Evolutionary conservation across 2,113 vertebrate species (phyloP), one percentile per base, ranked within the genome.

Genomic region (Osmerus eperlanus): DNA sequence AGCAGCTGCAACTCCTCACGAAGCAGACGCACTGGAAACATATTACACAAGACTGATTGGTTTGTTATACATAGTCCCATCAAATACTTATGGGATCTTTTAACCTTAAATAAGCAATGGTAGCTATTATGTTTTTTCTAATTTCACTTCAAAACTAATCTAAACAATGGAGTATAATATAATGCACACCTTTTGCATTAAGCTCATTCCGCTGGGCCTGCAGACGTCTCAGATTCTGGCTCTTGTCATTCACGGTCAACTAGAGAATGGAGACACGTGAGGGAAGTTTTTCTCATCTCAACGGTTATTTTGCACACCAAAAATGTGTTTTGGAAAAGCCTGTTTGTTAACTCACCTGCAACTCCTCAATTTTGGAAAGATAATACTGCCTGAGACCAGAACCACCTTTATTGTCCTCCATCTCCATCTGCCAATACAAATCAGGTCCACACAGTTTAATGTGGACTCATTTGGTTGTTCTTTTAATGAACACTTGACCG

Each of bases 181-280:
- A 0, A 21, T 14, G 2, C 58, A 14, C 83, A 99, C 97, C 97
- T 91, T 99, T 99, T 32, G 97, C 97, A 0, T 99, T 99, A 66
- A 99, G 90, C 85, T 99, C 97, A 65, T 99, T 99, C 19, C 97
- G 94, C 80, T 99, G 97, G 0, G 97, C 97, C 81, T 99, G 97
- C 61, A 99, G 88, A 85, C 97, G 94, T 79, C 97, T 88, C 55
- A 99, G 93, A 79, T 99, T 99, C 83, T 99, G 97, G 78, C 97
- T 98, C 82, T 99, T 99, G 36, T 99, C 97, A 0, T 99, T 99
- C 36, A 99, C 97, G 0, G 97, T 98, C 80, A 99, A 78, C 97
- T 99, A 67, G 19, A 3, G 2, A 32, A 3, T 47, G 51, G 16
- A 73, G 63, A 36, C 18, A 47, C 41, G 7, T 9, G 41, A 47